Percentiles rank a stretch among this genome's conserved stretches.
phyloP scores from a whole-genome alignment of 2,888 invertebrate species.

The Panopea generosa region DNA sequence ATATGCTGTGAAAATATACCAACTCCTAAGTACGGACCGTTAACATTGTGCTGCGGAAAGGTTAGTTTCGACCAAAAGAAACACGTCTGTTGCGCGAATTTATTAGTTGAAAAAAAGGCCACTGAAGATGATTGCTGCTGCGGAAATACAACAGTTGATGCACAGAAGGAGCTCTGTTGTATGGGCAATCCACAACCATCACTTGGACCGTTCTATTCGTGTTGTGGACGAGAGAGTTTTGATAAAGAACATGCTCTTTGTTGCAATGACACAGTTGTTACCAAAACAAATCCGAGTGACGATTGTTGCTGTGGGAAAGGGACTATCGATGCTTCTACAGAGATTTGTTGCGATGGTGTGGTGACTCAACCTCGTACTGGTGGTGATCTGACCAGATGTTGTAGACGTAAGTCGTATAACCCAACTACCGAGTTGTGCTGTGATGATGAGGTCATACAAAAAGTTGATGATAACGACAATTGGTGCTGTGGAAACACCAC shows the following conservation, averaged over 20 bases:
- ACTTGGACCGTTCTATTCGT: conserved; percentile 12
- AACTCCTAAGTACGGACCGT: conserved; percentile 15
- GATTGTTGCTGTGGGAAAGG: conserved; percentile 36
- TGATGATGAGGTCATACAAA: conserved; percentile 29
- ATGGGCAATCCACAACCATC: conserved; percentile 24
- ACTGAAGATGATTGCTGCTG: conserved; percentile 42
- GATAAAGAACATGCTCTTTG: conserved; percentile 16
- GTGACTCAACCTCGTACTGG: conserved; percentile 22
- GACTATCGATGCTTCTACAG: conserved; percentile 22
- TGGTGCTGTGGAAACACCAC: conserved; percentile 43
- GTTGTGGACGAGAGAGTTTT: conserved; percentile 33
- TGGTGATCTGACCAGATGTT: conserved; percentile 31
- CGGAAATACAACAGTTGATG: conserved; percentile 28
- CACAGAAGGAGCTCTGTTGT: conserved; percentile 36
- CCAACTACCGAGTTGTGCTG: conserved; percentile 40
- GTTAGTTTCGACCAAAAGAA: conserved; percentile 28
- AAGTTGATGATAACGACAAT: conserved; percentile 28
- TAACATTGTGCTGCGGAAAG: conserved; percentile 38
- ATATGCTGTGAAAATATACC: conserved; percentile 32
- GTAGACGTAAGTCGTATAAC: conserved; percentile 31
- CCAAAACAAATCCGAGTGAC: conserved; percentile 17
- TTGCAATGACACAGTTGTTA: conserved; percentile 25
- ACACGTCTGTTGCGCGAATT: conserved; percentile 35
- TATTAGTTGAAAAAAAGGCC: conserved; percentile 27
- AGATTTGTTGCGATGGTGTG: conserved; percentile 43